A percentile compares a stretch with the other conserved stretches of the same genome.
Evolutionary conservation across 2,113 vertebrate species (phyloP).

Genomic region (Passer montanus): DNA sequence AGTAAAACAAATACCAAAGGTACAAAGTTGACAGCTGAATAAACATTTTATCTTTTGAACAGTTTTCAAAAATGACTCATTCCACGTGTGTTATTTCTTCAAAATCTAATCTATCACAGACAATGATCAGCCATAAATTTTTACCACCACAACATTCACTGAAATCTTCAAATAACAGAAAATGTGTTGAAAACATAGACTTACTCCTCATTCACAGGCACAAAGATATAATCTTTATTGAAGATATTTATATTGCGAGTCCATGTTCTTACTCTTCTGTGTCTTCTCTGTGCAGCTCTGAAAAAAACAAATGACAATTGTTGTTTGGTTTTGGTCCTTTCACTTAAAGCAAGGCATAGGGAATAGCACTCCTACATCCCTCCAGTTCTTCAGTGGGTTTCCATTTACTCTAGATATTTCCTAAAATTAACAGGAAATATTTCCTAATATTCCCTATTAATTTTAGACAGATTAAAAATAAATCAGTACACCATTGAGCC

Average conservation of each 20-base stretch:
- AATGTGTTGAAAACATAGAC: slow-evolving; percentile 49
- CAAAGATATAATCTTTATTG: slow-evolving; percentile 95
- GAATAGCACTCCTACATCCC: neutral
- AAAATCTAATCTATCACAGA: neutral
- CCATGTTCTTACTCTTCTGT: slow-evolving; percentile 94
- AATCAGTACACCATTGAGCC: neutral
- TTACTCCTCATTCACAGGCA: slow-evolving; percentile 98
- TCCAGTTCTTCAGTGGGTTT: neutral
- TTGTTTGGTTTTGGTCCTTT: neutral
- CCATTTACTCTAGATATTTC: neutral
- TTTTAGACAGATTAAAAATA: neutral
- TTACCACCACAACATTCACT: neutral
- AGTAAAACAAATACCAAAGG: neutral
- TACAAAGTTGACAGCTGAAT: neutral
- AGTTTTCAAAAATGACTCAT: neutral
- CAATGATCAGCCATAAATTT: neutral
- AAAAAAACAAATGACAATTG: neutral
- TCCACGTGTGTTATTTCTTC: neutral
- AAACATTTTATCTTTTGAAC: neutral
- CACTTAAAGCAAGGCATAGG: neutral
- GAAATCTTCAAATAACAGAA: neutral
- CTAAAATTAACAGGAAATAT: too few relatives aligned
- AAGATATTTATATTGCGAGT: slow-evolving; percentile 97
- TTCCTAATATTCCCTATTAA: too few relatives aligned
- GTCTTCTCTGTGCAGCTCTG: slow-evolving; percentile 85